These are phyloP conservation scores for Zaprionus taronus DNA, from an alignment of 1,140 invertebrate species.

Conservation along the genomic window DNA sequence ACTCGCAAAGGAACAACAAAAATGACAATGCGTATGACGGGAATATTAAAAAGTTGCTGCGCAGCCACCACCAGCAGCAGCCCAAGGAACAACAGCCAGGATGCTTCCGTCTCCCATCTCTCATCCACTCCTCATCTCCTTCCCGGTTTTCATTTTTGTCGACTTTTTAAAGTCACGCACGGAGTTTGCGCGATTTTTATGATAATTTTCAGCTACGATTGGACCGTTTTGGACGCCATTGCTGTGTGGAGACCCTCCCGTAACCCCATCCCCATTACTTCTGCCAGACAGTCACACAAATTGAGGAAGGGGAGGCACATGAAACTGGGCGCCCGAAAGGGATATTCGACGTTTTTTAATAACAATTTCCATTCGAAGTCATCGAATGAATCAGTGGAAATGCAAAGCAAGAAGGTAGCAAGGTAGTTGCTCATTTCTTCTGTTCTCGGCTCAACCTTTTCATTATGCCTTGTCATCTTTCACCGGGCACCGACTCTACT, in stretches of 20 bases:
- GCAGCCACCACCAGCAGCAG: conserved; percentile 53
- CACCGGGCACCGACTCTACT: conserved; percentile 2
- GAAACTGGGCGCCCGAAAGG: conserved; percentile 20
- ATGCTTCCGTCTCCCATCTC: background rate
- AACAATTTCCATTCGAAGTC: conserved; percentile 63
- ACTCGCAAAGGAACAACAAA: conserved; percentile 59
- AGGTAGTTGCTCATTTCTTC: conserved; percentile 36
- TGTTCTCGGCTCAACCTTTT: conserved; percentile 18
- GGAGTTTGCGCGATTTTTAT: conserved; percentile 81
- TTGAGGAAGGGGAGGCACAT: too few relatives aligned
- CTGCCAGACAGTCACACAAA: conserved; percentile 20
- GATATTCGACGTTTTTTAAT: conserved; percentile 72
- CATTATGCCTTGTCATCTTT: conserved; percentile 55
- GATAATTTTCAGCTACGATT: conserved; percentile 76
- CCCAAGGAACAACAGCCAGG: conserved; percentile 37
- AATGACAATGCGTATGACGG: conserved; percentile 79
- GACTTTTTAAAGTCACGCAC: conserved; percentile 80
- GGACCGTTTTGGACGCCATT: conserved; percentile 63
- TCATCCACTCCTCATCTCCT: conserved; percentile 15
- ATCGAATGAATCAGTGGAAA: conserved; percentile 56
- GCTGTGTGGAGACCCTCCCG: conserved; percentile 43
- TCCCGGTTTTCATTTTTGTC: conserved; percentile 26
- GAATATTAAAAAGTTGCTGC: conserved; percentile 75
- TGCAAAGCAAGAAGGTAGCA: conserved; percentile 63
- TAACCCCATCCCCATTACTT: background rate